Percentiles rank a stretch among this genome's conserved stretches.
Conservation (phyloP, 2,888 invertebrate species). For the Coleophora deauratella region DNA sequence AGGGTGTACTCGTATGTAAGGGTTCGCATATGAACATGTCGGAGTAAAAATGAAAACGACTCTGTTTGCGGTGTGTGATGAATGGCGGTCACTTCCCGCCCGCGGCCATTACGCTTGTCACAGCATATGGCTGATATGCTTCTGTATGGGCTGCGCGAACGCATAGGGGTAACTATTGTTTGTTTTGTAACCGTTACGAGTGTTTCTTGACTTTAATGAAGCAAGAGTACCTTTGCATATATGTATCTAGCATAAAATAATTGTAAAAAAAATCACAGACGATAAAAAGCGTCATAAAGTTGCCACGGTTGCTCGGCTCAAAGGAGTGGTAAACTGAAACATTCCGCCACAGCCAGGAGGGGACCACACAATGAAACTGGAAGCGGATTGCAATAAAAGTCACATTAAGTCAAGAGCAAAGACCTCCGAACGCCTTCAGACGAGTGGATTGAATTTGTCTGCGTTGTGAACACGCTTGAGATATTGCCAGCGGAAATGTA, state of each 20-base stretch:
- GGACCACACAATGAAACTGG: conserved; percentile 46
- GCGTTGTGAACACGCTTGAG: conserved; percentile 20
- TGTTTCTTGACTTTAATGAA: no score
- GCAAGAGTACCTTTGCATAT: no score
- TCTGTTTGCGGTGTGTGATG: conserved; percentile 55
- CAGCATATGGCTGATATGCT: conserved; percentile 60
- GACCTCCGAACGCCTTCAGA: conserved; percentile 32
- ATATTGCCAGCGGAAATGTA: background rate
- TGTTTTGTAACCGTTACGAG: conserved; percentile 31
- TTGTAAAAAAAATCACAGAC: no score
- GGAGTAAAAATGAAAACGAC: conserved; percentile 46
- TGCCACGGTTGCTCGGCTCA: conserved; percentile 6
- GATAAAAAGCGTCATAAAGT: conserved; percentile 4
- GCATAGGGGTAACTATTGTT: conserved; percentile 38
- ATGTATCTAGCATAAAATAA: no score
- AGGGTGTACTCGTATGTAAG: conserved; percentile 31
- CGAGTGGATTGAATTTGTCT: conserved; percentile 40
- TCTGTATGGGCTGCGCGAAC: conserved; percentile 17
- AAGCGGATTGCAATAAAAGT: conserved; percentile 61
- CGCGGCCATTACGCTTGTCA: conserved; percentile 47
- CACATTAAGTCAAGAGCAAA: conserved; percentile 62
- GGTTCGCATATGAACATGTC: conserved; percentile 27
- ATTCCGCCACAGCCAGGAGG: conserved; percentile 30
- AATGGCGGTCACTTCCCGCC: conserved; percentile 53
- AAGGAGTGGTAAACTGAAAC: conserved; percentile 25